A percentile compares a stretch with the other conserved stretches of the same genome.
phyloP scores from a whole-genome alignment of 1,140 invertebrate species.

The Coelopa frigida region DNA sequence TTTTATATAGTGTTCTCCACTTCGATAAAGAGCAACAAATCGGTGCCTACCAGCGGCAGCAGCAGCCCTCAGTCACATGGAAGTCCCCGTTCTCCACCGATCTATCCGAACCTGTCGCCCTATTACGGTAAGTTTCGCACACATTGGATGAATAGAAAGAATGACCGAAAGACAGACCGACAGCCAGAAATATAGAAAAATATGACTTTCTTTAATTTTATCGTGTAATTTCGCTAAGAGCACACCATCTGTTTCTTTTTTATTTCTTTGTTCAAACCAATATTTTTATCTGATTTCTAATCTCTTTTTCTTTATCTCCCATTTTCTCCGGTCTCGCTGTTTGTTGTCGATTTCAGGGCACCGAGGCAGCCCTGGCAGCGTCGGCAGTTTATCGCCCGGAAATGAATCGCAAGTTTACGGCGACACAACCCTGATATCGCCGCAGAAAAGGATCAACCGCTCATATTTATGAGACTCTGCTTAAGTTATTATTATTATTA shows the following conservation, averaged over 20 bases:
- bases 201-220: too few relatives aligned
- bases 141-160: too few relatives aligned
- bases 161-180: too few relatives aligned
- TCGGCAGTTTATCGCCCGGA: constrained; percentile 14
- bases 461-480: constrained; percentile 14
- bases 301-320: constrained; percentile 5
- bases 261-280: background rate
- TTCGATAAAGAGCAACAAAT: constrained; percentile 1
- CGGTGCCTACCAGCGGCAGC: background rate
- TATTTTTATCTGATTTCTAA: constrained; percentile 5
- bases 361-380: background rate
- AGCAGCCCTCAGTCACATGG: background rate
- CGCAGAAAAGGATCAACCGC: constrained; percentile 17
- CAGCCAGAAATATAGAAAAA: too few relatives aligned
- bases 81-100: background rate
- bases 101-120: constrained; percentile 8
- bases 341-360: constrained; percentile 13
- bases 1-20: constrained; percentile 6
- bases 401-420: constrained; percentile 23
- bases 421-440: constrained; percentile 18
- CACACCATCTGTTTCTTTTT: background rate
- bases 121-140: constrained; percentile 10
- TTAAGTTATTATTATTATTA: constrained; percentile 8
- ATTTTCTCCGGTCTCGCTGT: too few relatives aligned
- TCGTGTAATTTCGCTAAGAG: too few relatives aligned